Conservation (phyloP, 2,888 invertebrate species). For the Pyrocoelia pectoralis region DNA sequence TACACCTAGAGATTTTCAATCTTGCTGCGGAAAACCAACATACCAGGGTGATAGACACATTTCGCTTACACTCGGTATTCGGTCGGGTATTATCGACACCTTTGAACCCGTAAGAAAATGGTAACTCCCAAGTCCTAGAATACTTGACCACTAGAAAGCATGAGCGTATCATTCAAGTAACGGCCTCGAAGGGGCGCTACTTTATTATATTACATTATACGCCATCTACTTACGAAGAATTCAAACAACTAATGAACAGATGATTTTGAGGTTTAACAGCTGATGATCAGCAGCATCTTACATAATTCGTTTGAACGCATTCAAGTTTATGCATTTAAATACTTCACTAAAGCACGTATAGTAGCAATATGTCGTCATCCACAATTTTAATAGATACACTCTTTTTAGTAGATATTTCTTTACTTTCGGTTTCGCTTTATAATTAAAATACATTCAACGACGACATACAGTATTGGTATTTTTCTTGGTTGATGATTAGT, state of each 20-base stretch:
- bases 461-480: no score
- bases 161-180: slow-evolving; percentile 8
- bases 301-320: no score
- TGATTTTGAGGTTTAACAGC: slow-evolving; percentile 19
- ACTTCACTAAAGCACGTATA: no score
- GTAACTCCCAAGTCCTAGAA: slow-evolving; percentile 26
- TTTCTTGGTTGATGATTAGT: no score
- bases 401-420: no score
- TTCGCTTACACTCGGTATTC: slow-evolving; percentile 48
- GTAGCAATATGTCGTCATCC: no score
- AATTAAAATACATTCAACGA: no score
- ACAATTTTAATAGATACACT: no score
- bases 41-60: slow-evolving; percentile 50
- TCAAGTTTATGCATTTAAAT: no score
- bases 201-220: not conserved
- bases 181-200: slow-evolving; percentile 5
- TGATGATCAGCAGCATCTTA: slow-evolving; percentile 14
- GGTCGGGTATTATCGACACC: slow-evolving; percentile 47
- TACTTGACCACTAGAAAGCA: slow-evolving; percentile 8
- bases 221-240: slow-evolving; percentile 1
- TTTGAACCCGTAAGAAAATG: slow-evolving; percentile 20
- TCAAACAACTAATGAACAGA: not conserved
- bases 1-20: slow-evolving; percentile 56
- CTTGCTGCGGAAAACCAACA: slow-evolving; percentile 50
- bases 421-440: no score